phyloP scores from a whole-genome alignment of 1,140 invertebrate species.

The Adoxophyes honmai region DNA sequence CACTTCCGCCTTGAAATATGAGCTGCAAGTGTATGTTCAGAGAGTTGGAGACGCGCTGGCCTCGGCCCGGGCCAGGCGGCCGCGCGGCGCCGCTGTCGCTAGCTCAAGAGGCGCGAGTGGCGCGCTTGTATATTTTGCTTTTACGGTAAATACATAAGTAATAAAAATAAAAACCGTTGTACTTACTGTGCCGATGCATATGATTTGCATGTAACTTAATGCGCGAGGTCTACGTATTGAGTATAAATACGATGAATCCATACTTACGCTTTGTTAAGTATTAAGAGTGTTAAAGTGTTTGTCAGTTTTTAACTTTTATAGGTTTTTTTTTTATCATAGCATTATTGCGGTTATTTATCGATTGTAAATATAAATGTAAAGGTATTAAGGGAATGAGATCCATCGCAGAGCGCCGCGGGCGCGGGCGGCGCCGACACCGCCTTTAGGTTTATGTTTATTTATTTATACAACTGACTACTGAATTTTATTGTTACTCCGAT shows the following conservation, averaged over 20 bases:
- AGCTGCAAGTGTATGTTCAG: slow-evolving; percentile 36
- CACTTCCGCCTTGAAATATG: slow-evolving; percentile 66
- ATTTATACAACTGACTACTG: background rate
- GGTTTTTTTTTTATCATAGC: slow-evolving; percentile 55
- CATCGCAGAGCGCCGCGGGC: slow-evolving; percentile 30
- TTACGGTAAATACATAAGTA: slow-evolving; percentile 22
- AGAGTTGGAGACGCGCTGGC: slow-evolving; percentile 19
- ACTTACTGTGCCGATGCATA: slow-evolving; percentile 68
- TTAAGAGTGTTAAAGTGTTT: slow-evolving; percentile 72
- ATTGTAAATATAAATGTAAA: slow-evolving; percentile 42
- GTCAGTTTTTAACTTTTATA: slow-evolving; percentile 68
- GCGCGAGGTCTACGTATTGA: slow-evolving; percentile 57
- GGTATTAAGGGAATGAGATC: slow-evolving; percentile 56
- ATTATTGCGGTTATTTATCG: slow-evolving; percentile 45
- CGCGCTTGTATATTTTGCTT: slow-evolving; percentile 10
- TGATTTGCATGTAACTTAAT: slow-evolving; percentile 61
- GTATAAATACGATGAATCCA: slow-evolving; percentile 72
- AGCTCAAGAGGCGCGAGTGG: no score
- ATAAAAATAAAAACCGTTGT: slow-evolving; percentile 39
- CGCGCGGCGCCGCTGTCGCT: no score
- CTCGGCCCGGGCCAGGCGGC: background rate
- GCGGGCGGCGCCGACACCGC: slow-evolving; percentile 11
- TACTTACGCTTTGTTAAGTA: slow-evolving; percentile 68
- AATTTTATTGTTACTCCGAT: background rate
- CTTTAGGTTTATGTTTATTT: background rate